Evolutionary conservation across 2,797 vertebrate species (phyloP).

Genomic region (Typhlichthys eigenmanni): DNA sequence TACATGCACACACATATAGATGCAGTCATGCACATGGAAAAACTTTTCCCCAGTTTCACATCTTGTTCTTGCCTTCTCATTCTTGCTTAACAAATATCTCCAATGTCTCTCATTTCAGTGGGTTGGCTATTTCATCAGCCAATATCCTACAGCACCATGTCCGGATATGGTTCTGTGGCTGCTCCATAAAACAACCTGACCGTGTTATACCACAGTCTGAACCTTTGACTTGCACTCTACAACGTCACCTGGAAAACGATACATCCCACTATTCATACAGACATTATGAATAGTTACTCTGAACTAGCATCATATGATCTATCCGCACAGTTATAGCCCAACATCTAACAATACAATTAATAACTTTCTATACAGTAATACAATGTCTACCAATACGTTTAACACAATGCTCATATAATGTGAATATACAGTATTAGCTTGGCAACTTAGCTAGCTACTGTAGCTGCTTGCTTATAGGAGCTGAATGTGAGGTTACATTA

Average conservation of each 20-base stretch:
- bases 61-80: constrained; percentile 20
- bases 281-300: no score
- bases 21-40: neutral
- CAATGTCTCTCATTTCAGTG: constrained; percentile 23
- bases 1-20: neutral
- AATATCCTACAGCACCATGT: constrained; percentile 44
- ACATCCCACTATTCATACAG: no score
- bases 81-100: constrained; percentile 31
- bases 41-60: constrained; percentile 14
- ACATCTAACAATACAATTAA: constrained; percentile 10
- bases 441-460: no score
- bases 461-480: constrained; percentile 1
- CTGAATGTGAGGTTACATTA: constrained; percentile 14
- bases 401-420: constrained; percentile 11
- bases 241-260: constrained; percentile 8
- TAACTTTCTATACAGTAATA: neutral
- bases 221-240: constrained; percentile 31
- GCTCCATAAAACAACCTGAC: constrained; percentile 45
- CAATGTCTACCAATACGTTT: neutral
- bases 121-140: constrained; percentile 24
- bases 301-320: no score
- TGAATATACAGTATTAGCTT: neutral
- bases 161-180: constrained; percentile 53
- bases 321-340: neutral
- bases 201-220: constrained; percentile 30